Conservation (phyloP, 2,113 vertebrate genomes). For the Macroglossus sobrinus region DNA sequence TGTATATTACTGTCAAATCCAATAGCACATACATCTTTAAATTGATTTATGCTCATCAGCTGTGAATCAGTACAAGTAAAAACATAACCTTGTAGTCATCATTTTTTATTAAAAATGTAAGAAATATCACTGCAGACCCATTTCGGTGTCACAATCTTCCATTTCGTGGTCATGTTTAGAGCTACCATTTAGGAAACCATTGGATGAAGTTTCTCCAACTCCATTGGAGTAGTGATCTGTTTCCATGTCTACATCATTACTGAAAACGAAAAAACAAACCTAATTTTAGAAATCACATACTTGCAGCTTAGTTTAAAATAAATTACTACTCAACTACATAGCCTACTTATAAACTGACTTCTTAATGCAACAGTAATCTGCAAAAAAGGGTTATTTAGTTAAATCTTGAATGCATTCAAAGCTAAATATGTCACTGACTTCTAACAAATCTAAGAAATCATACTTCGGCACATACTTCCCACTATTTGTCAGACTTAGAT, state of each 20-base stretch:
- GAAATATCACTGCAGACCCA: conserved; percentile 93
- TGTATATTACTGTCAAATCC: not conserved
- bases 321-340: conserved; percentile 36
- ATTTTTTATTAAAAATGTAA: conserved; percentile 84
- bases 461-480: not conserved
- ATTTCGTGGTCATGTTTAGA: conserved; percentile 93
- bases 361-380: not conserved
- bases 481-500: not conserved
- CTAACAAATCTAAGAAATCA: not conserved
- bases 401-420: conserved; percentile 29
- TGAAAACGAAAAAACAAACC: conserved; percentile 79
- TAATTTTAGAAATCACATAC: conserved; percentile 44
- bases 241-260: conserved; percentile 98
- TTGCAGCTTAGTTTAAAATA: conserved; percentile 49
- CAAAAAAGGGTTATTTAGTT: conserved; percentile 40
- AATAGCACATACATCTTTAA: conserved; percentile 8
- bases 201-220: conserved; percentile 95
- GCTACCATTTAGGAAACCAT: conserved; percentile 98
- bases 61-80: conserved; percentile 84
- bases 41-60: conserved; percentile 58
- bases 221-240: conserved; percentile 98
- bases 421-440: not conserved
- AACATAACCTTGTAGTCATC: conserved; percentile 82
- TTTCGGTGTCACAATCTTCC: conserved; percentile 97
- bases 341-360: conserved; percentile 44